phyloP scores from a whole-genome alignment of 1,140 invertebrate genomes.

The Nomia melanderi region DNA sequence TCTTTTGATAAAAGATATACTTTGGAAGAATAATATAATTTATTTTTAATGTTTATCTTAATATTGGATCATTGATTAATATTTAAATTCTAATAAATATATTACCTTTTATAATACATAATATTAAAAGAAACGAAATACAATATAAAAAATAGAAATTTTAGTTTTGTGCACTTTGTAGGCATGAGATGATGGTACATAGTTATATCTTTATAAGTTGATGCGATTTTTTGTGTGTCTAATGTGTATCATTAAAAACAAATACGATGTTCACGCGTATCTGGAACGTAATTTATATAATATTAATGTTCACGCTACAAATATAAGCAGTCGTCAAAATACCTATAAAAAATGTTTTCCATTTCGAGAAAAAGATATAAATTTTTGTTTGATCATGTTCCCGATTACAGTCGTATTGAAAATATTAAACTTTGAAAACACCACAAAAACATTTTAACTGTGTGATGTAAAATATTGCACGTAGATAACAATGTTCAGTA shows the following conservation, averaged over 20 bases:
- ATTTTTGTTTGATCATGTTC: not conserved
- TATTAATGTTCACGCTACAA: conserved; percentile 3
- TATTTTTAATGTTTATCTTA: not conserved
- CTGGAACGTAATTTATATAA: not conserved
- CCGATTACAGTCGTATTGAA: not conserved
- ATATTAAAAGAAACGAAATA: conserved; percentile 3
- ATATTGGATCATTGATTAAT: not conserved
- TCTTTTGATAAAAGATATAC: not conserved
- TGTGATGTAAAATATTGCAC: conserved; percentile 1
- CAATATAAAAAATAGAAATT: not conserved
- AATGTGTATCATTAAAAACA: conserved; percentile 5
- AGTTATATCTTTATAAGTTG: conserved; percentile 2
- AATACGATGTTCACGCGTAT: conserved; percentile 1
- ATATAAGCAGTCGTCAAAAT: not conserved
- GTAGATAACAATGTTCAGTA: conserved; percentile 22
- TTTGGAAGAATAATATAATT: not conserved
- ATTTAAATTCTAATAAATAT: not conserved
- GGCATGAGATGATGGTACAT: not conserved
- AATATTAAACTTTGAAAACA: not conserved
- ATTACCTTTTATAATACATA: not conserved
- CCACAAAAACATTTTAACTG: not conserved
- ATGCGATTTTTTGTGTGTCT: conserved; percentile 1
- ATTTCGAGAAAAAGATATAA: not conserved
- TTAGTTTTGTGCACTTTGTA: not conserved
- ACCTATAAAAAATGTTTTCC: conserved; percentile 6